phyloP scores from a whole-genome alignment of 2,797 vertebrate genomes.

The Centroberyx gerrardi region DNA sequence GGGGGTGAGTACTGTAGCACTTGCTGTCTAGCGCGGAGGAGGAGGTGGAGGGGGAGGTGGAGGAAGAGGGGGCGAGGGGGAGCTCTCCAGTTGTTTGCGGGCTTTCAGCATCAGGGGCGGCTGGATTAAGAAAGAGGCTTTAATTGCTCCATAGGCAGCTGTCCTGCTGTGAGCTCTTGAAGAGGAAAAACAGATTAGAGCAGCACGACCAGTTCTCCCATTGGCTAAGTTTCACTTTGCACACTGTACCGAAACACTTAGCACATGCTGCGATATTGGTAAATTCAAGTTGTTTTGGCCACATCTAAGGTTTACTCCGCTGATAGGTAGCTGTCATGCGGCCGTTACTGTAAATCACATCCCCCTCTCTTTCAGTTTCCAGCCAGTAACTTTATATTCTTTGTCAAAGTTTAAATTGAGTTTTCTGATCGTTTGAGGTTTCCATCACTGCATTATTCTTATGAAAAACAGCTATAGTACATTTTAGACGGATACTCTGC shows the following conservation, averaged over 20 bases:
- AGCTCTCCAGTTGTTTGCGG: conserved; percentile 68
- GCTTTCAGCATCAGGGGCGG: conserved; percentile 51
- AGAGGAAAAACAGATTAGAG: conserved; percentile 58
- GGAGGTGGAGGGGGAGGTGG: conserved; percentile 28
- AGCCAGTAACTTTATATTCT: conserved; percentile 31
- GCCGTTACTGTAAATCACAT: not conserved
- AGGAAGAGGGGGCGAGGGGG: conserved; percentile 33
- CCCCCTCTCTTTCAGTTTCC: not conserved
- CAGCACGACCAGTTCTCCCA: conserved; percentile 37
- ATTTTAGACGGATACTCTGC: too few species aligned
- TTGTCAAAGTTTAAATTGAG: conserved; percentile 26
- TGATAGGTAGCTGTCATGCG: conserved; percentile 18
- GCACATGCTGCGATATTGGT: conserved; percentile 20
- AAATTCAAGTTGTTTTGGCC: conserved; percentile 2
- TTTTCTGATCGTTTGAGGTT: not conserved
- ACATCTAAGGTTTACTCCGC: not conserved
- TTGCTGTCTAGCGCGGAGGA: conserved; percentile 58
- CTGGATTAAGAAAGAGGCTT: conserved; percentile 67
- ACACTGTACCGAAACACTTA: conserved; percentile 21
- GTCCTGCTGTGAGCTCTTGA: conserved; percentile 62
- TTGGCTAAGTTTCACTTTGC: conserved; percentile 53
- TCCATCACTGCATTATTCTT: too few species aligned
- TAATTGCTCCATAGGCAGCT: conserved; percentile 64
- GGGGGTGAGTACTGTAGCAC: conserved; percentile 93
- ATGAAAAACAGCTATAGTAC: not conserved